Percentiles rank a stretch among this genome's conserved stretches.
These are phyloP conservation scores for Nothobranchius kuhntae DNA, from an alignment of 2,113 vertebrate genomes.

Conservation along the genomic window DNA sequence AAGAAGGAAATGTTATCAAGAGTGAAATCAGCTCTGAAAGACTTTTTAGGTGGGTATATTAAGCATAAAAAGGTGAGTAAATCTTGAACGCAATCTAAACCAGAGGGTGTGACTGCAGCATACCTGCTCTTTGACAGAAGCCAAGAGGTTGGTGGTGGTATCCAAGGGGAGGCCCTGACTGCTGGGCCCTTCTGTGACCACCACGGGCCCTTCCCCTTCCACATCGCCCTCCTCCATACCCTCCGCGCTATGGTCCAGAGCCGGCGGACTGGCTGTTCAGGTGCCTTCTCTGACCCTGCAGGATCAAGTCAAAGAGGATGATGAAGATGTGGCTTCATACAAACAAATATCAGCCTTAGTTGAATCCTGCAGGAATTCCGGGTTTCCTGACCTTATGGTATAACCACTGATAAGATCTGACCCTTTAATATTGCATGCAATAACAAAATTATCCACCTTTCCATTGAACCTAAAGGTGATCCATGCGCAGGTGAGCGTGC, in stretches of 20 bases:
- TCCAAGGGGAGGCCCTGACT: conserved; percentile 25
- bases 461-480: background rate
- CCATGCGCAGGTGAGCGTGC: conserved; percentile 41
- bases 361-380: no score
- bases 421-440: background rate
- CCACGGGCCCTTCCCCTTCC: conserved; percentile 58
- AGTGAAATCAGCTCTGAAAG: background rate
- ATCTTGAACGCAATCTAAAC: background rate
- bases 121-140: conserved; percentile 78
- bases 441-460: background rate
- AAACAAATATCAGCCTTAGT: background rate
- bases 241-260: conserved; percentile 29
- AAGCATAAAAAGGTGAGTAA: background rate
- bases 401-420: background rate
- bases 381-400: background rate
- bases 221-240: conserved; percentile 66
- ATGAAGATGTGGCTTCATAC: conserved; percentile 4
- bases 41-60: background rate
- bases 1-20: background rate
- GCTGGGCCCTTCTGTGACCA: conserved; percentile 53
- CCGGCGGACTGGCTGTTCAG: conserved; percentile 48
- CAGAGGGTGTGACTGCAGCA: conserved; percentile 36
- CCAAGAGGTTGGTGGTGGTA: conserved; percentile 67
- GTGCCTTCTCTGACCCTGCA: conserved; percentile 56
- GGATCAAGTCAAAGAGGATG: conserved; percentile 43